phyloP scores from a whole-genome alignment of 1,140 invertebrate genomes.

The Leptinotarsa texana region DNA sequence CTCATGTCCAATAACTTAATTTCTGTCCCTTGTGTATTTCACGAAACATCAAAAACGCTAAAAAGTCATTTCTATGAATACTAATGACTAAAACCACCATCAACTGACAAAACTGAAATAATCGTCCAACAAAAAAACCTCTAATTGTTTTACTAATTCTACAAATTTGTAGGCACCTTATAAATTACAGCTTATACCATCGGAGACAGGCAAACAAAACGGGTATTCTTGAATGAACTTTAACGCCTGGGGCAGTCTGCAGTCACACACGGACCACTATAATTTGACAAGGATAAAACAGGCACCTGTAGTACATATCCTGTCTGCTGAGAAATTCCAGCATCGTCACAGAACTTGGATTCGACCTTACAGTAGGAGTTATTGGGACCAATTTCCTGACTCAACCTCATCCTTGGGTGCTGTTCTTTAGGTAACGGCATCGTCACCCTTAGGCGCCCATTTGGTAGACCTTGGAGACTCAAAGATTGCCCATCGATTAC shows the following conservation, averaged over 20 bases:
- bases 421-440: background rate
- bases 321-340: background rate
- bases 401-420: too few species aligned
- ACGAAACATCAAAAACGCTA: background rate
- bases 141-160: slow-evolving; percentile 12
- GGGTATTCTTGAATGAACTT: slow-evolving; percentile 14
- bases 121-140: slow-evolving; percentile 3
- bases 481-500: slow-evolving; percentile 7
- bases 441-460: background rate
- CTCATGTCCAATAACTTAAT: too few species aligned
- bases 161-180: slow-evolving; percentile 16
- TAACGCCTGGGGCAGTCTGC: slow-evolving; percentile 13
- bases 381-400: too few species aligned
- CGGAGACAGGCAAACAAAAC: slow-evolving; percentile 19
- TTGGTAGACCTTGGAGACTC: background rate
- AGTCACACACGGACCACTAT: slow-evolving; percentile 12
- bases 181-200: slow-evolving; percentile 15
- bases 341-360: too few species aligned
- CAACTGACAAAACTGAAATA: background rate
- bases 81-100: slow-evolving; percentile 6
- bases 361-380: too few species aligned
- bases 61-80: background rate
- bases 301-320: background rate
- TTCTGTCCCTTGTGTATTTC: too few species aligned
- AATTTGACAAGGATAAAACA: slow-evolving; percentile 7